Evolutionary conservation across 1,140 invertebrate genomes (phyloP), one percentile per base, ranked within the genome.

Genomic region (Cydia amplana): DNA sequence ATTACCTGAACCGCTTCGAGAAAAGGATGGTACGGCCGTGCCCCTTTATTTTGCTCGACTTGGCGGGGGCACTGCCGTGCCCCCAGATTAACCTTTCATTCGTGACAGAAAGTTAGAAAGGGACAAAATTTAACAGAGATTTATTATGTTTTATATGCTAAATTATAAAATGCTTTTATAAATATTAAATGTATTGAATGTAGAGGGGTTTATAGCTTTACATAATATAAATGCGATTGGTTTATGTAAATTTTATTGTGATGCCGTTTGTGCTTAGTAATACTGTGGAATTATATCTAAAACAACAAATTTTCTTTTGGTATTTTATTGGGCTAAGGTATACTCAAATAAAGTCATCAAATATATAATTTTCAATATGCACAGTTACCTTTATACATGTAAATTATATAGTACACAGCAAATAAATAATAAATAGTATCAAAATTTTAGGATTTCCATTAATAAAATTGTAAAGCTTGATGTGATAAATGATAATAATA

Each of bases 401-500:
- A 92, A 92, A 92, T 90, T 90, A 90, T 91, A 92, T 91, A 88
- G 87, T 90, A 92, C 89, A 92, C 86, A 92, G 91, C 90, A 91
- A 92, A 92, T 92, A 92, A 92, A 92, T 92, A 92, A 92, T 92
- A 92, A 92, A 91, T 92, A 92, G 87, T 90, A 89, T 87, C 86
- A 89, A 88, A 60, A 86, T 90, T 91, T 90, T 84, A 87, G 83
- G 87, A 89, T 88, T 90, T 86, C 83, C 85, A 87, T 88, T 85
- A 85, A 86, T 85, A 84, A 91, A 86, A 91, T 87, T 90, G 88
- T 88, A 84, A 70, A 70, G 87, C 85, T 88, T 87, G 86, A 85
- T 90, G 90, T 88, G 85, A 88, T 86, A 85, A 86, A 89, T 88
- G 85, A 88, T 86, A 85, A 86, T 85, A 70, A 72, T 87, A 90